These are phyloP conservation scores for Aulostomus chinensis DNA, from an alignment of 2,797 vertebrate species.

Conservation along the genomic window DNA sequence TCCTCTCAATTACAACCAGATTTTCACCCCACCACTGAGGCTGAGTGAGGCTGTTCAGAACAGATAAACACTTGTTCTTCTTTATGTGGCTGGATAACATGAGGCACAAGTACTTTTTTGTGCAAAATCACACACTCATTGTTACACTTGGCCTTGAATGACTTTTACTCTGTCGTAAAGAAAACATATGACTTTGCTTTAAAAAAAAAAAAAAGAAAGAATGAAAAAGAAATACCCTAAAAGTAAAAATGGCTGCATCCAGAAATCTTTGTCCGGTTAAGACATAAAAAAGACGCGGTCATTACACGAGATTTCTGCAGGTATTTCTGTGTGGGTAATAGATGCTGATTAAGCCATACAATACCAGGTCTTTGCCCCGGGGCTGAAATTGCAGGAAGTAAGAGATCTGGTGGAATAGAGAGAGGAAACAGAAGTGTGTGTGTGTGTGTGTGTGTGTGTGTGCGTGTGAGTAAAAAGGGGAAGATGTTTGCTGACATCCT, in stretches of 20 bases:
- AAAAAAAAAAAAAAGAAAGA: constrained; percentile 11
- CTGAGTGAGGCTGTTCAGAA: too few relatives aligned
- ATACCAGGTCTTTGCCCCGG: constrained; percentile 15
- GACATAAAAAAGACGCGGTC: too few relatives aligned
- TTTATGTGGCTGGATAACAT: not conserved
- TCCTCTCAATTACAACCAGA: not conserved
- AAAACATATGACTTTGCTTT: too few relatives aligned
- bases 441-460: too few relatives aligned
- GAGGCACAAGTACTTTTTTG: too few relatives aligned
- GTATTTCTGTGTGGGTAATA: too few relatives aligned
- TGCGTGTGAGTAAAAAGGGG: constrained; percentile 25
- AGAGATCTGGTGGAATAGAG: constrained; percentile 34
- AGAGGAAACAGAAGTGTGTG: constrained; percentile 52
- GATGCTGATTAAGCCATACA: constrained; percentile 45
- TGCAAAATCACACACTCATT: too few relatives aligned
- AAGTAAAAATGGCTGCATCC: constrained; percentile 10
- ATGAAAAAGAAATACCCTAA: too few relatives aligned
- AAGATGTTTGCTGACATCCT: constrained; percentile 42
- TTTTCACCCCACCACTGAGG: too few relatives aligned
- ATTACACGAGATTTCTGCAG: too few relatives aligned
- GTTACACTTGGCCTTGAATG: too few relatives aligned
- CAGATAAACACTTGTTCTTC: not conserved
- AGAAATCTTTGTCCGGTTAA: constrained; percentile 11
- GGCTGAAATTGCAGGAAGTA: constrained; percentile 46
- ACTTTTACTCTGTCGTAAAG: too few relatives aligned